Percentiles rank a stretch among this genome's conserved stretches.
These are phyloP conservation scores for Rhinichthys klamathensis DNA, from an alignment of 2,113 vertebrate species.

Conservation along the genomic window DNA sequence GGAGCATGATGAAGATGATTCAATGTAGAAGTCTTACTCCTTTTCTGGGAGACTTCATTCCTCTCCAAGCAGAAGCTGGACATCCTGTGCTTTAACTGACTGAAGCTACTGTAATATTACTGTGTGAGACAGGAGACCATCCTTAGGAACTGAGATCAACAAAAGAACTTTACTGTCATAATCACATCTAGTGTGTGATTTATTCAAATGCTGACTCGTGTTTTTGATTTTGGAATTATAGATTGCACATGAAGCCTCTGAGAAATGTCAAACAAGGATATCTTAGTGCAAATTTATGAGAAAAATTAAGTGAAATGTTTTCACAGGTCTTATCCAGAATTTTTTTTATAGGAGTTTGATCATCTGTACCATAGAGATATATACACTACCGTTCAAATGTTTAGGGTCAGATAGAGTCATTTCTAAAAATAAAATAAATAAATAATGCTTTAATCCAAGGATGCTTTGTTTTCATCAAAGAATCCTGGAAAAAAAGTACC, in stretches of 20 bases:
- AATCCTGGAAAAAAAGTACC: background rate
- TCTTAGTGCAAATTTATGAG: background rate
- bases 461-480: background rate
- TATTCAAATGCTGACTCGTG: background rate
- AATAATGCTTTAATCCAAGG: too few relatives aligned
- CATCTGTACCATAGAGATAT: too few relatives aligned
- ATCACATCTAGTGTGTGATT: background rate
- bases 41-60: background rate
- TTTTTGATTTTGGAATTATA: background rate
- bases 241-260: background rate
- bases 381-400: too few relatives aligned
- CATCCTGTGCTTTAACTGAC: background rate
- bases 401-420: too few relatives aligned
- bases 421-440: too few relatives aligned
- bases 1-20: constrained; percentile 44
- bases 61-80: background rate
- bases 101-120: background rate
- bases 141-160: background rate
- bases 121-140: background rate
- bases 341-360: background rate
- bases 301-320: background rate
- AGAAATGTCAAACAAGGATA: background rate
- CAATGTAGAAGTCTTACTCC: background rate
- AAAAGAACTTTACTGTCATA: background rate
- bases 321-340: background rate